These are phyloP conservation scores for Lumbricus terrestris DNA, from an alignment of 2,888 invertebrate species.

Conservation along the genomic window DNA sequence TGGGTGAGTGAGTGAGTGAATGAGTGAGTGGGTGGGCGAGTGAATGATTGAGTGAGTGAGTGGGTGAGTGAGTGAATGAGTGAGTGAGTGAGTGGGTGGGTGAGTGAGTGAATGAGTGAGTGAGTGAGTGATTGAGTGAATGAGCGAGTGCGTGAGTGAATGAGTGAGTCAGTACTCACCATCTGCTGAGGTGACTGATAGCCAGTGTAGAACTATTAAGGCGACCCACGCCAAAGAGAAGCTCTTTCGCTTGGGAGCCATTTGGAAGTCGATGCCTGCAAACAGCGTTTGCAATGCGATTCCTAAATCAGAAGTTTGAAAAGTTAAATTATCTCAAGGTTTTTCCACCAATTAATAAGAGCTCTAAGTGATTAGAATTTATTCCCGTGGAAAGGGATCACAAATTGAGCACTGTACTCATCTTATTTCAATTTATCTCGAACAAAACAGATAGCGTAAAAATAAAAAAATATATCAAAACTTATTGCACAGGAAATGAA, in stretches of 20 bases:
- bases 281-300: not conserved
- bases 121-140: too few species aligned
- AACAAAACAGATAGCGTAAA: too few species aligned
- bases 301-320: not conserved
- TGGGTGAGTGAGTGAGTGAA: not conserved
- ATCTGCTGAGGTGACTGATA: not conserved
- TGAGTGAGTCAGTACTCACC: not conserved
- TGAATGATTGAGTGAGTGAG: not conserved
- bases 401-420: too few species aligned
- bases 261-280: not conserved
- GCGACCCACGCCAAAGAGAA: not conserved
- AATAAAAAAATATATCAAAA: not conserved
- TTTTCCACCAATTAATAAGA: not conserved
- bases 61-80: slow-evolving; percentile 24
- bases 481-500: not conserved
- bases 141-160: not conserved
- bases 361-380: not conserved
- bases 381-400: not conserved
- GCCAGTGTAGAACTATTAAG: not conserved
- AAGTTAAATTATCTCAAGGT: not conserved
- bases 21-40: not conserved
- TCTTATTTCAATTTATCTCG: too few species aligned
- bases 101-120: slow-evolving; percentile 23
- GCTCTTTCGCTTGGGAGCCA: not conserved
- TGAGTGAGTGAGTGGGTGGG: slow-evolving; percentile 27